Evolutionary conservation across 1,140 invertebrate genomes (phyloP).

Genomic region (Leptopilina boulardi): DNA sequence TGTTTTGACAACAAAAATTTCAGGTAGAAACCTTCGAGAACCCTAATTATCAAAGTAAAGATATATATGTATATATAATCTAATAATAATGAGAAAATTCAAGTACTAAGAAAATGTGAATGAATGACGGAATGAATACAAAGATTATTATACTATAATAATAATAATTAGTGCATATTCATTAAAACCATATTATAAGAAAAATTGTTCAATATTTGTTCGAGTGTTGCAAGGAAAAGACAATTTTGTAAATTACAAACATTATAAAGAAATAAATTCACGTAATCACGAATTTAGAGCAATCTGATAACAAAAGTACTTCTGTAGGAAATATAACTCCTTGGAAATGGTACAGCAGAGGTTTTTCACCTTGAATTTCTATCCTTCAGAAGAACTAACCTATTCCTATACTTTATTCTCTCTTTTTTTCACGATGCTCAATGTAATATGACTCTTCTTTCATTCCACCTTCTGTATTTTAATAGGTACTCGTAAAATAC

Average conservation of each 20-base stretch:
- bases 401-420: background rate
- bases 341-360: background rate
- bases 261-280: slow-evolving; percentile 3
- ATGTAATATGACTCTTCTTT: background rate
- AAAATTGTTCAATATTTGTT: background rate
- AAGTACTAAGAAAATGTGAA: no score
- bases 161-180: no score
- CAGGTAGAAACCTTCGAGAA: no score
- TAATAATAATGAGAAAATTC: no score
- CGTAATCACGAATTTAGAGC: background rate
- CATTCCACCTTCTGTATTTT: slow-evolving; percentile 5
- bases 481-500: slow-evolving; percentile 21
- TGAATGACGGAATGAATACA: no score
- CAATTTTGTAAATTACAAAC: background rate
- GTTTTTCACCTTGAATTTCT: background rate
- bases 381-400: background rate
- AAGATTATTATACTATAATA: no score
- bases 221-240: background rate
- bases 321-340: background rate
- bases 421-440: background rate
- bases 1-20: no score
- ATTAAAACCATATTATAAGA: no score
- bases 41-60: no score
- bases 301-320: background rate
- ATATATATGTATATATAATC: no score